Percentiles rank a stretch among this genome's conserved stretches.
These are phyloP conservation scores for Sinocyclocheilus grahami DNA, from an alignment of 2,113 vertebrate genomes.

Conservation along the genomic window DNA sequence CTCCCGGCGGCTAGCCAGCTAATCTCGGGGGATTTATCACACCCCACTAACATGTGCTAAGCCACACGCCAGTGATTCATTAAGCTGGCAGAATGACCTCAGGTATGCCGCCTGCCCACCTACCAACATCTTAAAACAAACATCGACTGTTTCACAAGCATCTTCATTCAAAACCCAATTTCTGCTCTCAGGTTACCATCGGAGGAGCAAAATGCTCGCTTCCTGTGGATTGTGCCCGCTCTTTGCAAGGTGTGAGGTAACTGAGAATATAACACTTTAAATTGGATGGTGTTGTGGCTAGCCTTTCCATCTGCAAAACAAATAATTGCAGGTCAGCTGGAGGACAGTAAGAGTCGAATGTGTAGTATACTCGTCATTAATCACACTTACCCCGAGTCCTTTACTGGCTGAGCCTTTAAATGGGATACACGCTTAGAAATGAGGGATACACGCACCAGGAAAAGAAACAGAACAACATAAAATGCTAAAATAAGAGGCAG, in stretches of 20 bases:
- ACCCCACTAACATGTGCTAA: constrained; percentile 57
- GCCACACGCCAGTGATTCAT: constrained; percentile 72
- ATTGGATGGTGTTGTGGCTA: constrained; percentile 34
- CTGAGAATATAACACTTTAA: constrained; percentile 34
- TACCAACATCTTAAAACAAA: constrained; percentile 43
- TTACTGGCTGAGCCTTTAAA: constrained; percentile 3
- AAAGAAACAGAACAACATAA: constrained; percentile 1
- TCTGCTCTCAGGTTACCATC: not conserved
- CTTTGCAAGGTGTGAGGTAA: constrained; percentile 8
- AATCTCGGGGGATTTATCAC: constrained; percentile 70
- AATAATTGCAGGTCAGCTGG: constrained; percentile 39
- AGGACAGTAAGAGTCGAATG: constrained; percentile 32
- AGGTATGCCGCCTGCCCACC: constrained; percentile 61
- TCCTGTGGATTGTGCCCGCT: not conserved
- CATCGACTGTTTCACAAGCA: constrained; percentile 10
- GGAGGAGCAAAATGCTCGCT: not conserved
- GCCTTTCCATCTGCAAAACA: constrained; percentile 27
- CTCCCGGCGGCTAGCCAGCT: constrained; percentile 54
- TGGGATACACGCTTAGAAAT: constrained; percentile 14
- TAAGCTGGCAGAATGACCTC: constrained; percentile 69
- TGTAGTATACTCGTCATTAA: constrained; percentile 30
- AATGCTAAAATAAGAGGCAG: not conserved
- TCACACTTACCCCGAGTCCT: not conserved
- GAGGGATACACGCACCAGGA: not conserved
- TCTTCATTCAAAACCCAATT: not conserved